Evolutionary conservation across 1,140 invertebrate genomes (phyloP).

Genomic region (Drosophila pachea): DNA sequence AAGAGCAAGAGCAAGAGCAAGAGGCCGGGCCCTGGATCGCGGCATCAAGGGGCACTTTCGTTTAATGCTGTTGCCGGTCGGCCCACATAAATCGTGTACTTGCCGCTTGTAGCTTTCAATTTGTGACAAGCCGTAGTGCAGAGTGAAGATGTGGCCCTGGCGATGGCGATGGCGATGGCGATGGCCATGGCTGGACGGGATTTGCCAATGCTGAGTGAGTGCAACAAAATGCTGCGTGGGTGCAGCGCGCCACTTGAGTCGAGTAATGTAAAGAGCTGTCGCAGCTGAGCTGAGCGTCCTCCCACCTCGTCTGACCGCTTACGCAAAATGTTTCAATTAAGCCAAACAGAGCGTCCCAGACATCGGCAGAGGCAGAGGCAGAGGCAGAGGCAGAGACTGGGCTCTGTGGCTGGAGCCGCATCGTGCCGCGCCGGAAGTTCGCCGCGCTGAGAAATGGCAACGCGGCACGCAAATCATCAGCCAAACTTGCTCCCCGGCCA

Average conservation of each 20-base stretch:
- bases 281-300: constrained; percentile 13
- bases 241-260: constrained; percentile 29
- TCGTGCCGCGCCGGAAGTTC: constrained; percentile 56
- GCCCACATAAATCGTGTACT: constrained; percentile 77
- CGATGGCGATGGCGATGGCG: not conserved
- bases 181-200: constrained; percentile 3
- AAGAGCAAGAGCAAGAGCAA: too few species aligned
- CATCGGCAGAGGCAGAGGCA: not conserved
- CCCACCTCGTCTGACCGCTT: constrained; percentile 63
- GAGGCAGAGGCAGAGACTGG: not conserved
- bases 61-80: constrained; percentile 42
- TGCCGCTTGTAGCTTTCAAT: constrained; percentile 76
- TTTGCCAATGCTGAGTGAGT: constrained; percentile 15
- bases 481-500: constrained; percentile 10
- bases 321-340: constrained; percentile 77
- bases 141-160: constrained; percentile 28
- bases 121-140: constrained; percentile 59
- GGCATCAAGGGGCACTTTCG: constrained; percentile 35
- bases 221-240: constrained; percentile 64
- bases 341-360: constrained; percentile 23
- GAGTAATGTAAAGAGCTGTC: constrained; percentile 6
- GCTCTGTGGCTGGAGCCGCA: constrained; percentile 16
- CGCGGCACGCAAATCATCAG: constrained; percentile 72
- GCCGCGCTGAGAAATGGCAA: constrained; percentile 62
- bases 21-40: constrained; percentile 8